phyloP scores from a whole-genome alignment of 2,113 vertebrate species.

The Pterocles burchelli region DNA sequence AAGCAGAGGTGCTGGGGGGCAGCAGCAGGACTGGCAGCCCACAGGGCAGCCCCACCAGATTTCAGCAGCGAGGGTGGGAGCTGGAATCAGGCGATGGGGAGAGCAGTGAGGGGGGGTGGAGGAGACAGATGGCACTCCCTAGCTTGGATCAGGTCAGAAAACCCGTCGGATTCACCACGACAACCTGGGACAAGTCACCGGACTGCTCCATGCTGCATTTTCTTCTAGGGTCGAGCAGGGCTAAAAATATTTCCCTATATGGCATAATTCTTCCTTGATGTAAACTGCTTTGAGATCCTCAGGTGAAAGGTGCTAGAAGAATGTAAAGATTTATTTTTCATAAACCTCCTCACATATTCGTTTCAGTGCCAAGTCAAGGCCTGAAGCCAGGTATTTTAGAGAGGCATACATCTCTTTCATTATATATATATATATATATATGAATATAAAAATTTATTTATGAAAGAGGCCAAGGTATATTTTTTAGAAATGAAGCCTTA shows the following conservation, averaged over 20 bases:
- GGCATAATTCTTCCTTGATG: background rate
- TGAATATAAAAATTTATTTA: background rate
- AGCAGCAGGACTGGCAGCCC: background rate
- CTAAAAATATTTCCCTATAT: background rate
- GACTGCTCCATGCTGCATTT: background rate
- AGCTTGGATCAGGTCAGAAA: background rate
- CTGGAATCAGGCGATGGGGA: background rate
- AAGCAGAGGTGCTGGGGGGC: background rate
- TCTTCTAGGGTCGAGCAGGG: background rate
- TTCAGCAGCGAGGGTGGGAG: accelerated
- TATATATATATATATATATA: background rate
- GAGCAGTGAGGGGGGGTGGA: accelerated
- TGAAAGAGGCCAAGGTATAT: background rate
- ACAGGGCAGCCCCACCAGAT: accelerated
- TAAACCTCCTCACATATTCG: background rate
- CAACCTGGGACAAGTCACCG: background rate
- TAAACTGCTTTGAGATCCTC: background rate
- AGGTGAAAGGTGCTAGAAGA: constrained; percentile 23
- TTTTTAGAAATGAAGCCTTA: background rate
- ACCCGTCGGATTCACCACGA: accelerated
- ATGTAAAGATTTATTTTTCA: constrained; percentile 26
- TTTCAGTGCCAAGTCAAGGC: constrained; percentile 14
- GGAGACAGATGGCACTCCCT: background rate
- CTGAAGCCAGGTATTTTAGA: constrained; percentile 4
- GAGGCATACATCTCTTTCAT: background rate